Conservation (phyloP, 2,797 vertebrate genomes). For the Artibeus jamaicensis region DNA sequence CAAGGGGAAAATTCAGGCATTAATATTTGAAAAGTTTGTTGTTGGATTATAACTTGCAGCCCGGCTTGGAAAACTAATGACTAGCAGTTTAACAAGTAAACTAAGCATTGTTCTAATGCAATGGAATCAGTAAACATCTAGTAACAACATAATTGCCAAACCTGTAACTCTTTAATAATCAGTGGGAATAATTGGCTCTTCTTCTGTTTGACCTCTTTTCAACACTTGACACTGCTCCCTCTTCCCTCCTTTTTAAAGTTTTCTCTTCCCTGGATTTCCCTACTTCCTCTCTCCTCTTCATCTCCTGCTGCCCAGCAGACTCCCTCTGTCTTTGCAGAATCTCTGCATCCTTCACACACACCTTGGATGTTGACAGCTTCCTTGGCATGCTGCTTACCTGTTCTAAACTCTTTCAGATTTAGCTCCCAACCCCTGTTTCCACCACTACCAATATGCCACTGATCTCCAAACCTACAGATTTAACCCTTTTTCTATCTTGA, state of each 20-base stretch:
- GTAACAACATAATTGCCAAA: background rate
- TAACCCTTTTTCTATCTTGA: background rate
- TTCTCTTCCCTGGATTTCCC: background rate
- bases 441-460: background rate
- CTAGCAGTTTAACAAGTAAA: constrained; percentile 5
- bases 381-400: background rate
- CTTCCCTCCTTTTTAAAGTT: background rate
- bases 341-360: background rate
- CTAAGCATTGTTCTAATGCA: background rate
- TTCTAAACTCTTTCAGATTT: background rate
- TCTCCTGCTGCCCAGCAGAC: background rate
- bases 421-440: background rate
- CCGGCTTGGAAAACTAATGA: constrained; percentile 14
- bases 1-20: background rate
- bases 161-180: background rate
- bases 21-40: constrained; percentile 34
- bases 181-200: background rate
- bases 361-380: background rate
- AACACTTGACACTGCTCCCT: background rate
- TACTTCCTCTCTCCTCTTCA: background rate
- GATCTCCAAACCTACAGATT: background rate
- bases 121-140: background rate
- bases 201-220: background rate
- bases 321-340: background rate
- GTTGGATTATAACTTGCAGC: background rate